Base-by-base conservation (phyloP, 1,140 invertebrate genomes). In the Euura lappo region DNA sequence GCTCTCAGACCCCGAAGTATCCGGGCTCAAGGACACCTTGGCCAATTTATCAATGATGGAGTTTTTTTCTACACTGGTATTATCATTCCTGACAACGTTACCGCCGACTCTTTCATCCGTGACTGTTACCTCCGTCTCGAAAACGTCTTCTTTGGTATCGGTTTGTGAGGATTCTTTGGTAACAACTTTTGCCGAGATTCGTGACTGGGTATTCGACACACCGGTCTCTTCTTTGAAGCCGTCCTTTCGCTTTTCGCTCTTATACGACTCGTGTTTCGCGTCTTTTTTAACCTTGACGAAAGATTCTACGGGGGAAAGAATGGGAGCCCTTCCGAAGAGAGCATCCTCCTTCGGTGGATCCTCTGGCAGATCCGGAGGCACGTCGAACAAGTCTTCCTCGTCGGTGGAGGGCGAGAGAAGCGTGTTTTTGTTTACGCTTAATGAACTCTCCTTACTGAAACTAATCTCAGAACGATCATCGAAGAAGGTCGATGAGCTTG, bases 331-430 rank as follows among this genome's bases (percentile, higher is more conserved):
- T 4, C 83, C 84, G 65, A 88, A 88, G 2, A 88, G 67, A 0
- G 80, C 74, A 64, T 88, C 87, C n/a, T 88, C 86, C n/a, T 80
- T 84, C 1, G 80, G 78, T 0, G 84, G 79, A 78, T 89, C 88
- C 44, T 86, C 84, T 0, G 87, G 87, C 43, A 88, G 74, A 72
- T 89, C 87, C 4, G 87, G 87, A 2, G 86, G 88, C 2, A 89
- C 84, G 28, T 87, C 87, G 45, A 90, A 90, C 0, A 90, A 74
- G 75, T 90, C 89, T 44, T 90, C 89, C 70, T 90, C 89, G 65
- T 90, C 89, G 0, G 89, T 90, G 0, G 88, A 89, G 2, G 89
- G 89, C 1, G 88, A 89, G 11, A 89, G 64, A 0, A 88, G 72
- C 0, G 84, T 88, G 51, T 88, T 87, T 71, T 84, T 86, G 7